Evolutionary conservation across 2,888 invertebrate species (phyloP).

Genomic region (Cremastobaeus sp.): DNA sequence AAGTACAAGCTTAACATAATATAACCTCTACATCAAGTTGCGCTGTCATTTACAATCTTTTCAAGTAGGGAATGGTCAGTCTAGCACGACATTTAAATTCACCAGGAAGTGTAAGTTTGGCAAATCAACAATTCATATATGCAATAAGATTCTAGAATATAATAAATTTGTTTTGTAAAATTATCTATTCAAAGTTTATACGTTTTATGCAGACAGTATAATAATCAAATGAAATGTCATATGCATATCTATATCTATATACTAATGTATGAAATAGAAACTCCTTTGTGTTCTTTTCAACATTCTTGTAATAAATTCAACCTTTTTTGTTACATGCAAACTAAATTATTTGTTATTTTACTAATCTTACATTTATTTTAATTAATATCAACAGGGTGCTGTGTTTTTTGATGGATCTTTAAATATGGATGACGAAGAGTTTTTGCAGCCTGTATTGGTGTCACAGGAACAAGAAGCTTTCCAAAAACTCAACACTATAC

Average conservation of each 20-base stretch:
- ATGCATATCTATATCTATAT: too few relatives aligned
- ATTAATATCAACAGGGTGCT: constrained; percentile 30
- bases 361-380: too few relatives aligned
- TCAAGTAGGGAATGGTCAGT: constrained; percentile 26
- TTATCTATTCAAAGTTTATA: too few relatives aligned
- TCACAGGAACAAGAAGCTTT: constrained; percentile 71
- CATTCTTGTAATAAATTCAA: too few relatives aligned
- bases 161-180: too few relatives aligned
- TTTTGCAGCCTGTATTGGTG: constrained; percentile 71
- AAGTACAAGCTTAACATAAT: constrained; percentile 4
- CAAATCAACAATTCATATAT: too few relatives aligned
- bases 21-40: constrained; percentile 1
- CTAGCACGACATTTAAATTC: constrained; percentile 24
- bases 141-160: too few relatives aligned
- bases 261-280: too few relatives aligned
- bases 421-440: constrained; percentile 76
- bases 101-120: constrained; percentile 20
- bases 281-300: too few relatives aligned
- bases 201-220: too few relatives aligned
- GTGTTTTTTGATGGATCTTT: constrained; percentile 68
- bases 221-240: too few relatives aligned
- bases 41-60: background rate
- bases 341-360: too few relatives aligned
- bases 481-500: constrained; percentile 70
- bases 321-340: constrained; percentile 60